These are phyloP conservation scores for Drosophila virilis DNA, from an alignment of 1,140 invertebrate genomes.

Conservation along the genomic window DNA sequence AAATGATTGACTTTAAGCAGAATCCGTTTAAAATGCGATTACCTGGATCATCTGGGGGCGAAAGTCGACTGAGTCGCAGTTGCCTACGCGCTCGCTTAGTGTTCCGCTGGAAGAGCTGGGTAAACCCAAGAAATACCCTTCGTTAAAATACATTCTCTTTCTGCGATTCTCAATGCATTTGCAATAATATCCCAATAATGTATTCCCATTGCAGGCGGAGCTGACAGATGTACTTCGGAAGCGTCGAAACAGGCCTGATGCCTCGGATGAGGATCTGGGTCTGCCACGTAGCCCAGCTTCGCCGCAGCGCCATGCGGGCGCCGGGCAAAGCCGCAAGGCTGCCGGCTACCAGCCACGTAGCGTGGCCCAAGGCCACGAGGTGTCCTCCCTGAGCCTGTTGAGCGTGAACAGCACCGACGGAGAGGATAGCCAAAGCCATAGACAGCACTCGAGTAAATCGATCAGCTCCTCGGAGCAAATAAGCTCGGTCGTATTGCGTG, in stretches of 20 bases:
- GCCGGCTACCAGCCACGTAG: conserved; percentile 22
- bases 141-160: neutral
- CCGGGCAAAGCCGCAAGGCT: conserved; percentile 23
- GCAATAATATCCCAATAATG: neutral
- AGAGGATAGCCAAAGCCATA: conserved; percentile 59
- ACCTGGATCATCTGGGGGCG: conserved; percentile 53
- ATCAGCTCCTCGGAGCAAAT: conserved; percentile 54
- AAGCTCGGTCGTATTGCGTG: conserved; percentile 62
- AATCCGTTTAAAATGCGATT: conserved; percentile 82
- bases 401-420: conserved; percentile 76
- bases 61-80: conserved; percentile 72
- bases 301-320: conserved; percentile 65
- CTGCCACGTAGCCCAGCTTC: conserved; percentile 79
- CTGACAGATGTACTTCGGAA: conserved; percentile 83
- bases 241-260: conserved; percentile 79
- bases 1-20: conserved; percentile 82
- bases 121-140: conserved; percentile 35
- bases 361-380: conserved; percentile 50
- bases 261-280: conserved; percentile 83
- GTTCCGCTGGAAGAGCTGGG: conserved; percentile 83
- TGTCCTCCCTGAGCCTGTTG: conserved; percentile 74
- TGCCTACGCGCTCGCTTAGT: conserved; percentile 77
- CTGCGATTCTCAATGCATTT: no score
- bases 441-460: conserved; percentile 49
- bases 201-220: conserved; percentile 64